Evolutionary conservation across 1,140 invertebrate genomes (phyloP).

Genomic region (Ruditapes philippinarum): DNA sequence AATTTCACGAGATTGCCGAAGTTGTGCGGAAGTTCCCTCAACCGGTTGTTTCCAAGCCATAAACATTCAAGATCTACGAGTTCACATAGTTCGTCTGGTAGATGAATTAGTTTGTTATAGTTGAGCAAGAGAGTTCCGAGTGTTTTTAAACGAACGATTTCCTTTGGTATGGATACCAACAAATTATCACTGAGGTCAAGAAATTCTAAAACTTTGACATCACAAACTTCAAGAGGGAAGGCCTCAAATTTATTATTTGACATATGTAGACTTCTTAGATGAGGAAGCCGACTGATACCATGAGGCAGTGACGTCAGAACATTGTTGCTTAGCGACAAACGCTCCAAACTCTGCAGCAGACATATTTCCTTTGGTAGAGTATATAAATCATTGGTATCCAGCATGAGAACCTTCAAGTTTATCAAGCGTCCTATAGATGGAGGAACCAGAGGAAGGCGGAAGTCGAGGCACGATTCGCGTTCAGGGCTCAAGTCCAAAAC

Average conservation of each 20-base stretch:
- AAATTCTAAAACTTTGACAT: constrained; percentile 83
- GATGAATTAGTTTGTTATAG: constrained; percentile 81
- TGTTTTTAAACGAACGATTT: constrained; percentile 82
- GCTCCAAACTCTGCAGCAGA: constrained; percentile 83
- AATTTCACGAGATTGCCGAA: constrained; percentile 83
- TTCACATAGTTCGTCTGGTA: constrained; percentile 84
- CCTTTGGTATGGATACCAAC: constrained; percentile 76
- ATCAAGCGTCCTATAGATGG: constrained; percentile 81
- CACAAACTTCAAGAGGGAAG: constrained; percentile 82
- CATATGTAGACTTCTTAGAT: constrained; percentile 84
- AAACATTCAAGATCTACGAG: constrained; percentile 83
- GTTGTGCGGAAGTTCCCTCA: constrained; percentile 81
- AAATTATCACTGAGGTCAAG: constrained; percentile 85
- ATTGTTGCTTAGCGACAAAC: constrained; percentile 86
- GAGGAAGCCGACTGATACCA: constrained; percentile 80
- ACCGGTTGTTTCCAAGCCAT: constrained; percentile 85
- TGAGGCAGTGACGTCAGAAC: constrained; percentile 80
- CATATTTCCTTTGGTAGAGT: constrained; percentile 83
- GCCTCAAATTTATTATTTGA: constrained; percentile 86
- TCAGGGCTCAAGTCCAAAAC: constrained; percentile 86
- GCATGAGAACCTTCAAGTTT: constrained; percentile 83
- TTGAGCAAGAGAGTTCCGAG: constrained; percentile 84
- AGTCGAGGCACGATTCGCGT: constrained; percentile 84
- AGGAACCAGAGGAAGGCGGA: constrained; percentile 82
- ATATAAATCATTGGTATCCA: constrained; percentile 86